phyloP scores from a whole-genome alignment of 2,797 vertebrate genomes.

The Peromyscus nudipes region DNA sequence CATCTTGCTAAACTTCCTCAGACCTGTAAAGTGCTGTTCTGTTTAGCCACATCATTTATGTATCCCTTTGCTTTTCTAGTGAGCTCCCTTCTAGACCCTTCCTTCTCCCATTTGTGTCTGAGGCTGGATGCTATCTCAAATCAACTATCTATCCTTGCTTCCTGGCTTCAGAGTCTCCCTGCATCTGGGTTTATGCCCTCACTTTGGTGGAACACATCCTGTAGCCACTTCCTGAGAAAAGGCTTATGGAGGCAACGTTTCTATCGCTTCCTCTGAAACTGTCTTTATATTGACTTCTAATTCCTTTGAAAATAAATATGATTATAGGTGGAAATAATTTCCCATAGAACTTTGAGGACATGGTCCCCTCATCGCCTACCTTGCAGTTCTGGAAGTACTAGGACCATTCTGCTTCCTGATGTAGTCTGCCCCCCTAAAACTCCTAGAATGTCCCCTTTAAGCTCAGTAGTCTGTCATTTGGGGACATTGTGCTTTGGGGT shows the following conservation, averaged over 20 bases:
- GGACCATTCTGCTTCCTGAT: background rate
- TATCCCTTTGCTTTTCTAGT: background rate
- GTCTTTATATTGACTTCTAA: background rate
- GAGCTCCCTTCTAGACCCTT: background rate
- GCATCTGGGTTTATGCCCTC: background rate
- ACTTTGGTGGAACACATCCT: background rate
- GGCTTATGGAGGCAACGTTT: background rate
- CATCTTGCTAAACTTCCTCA: background rate
- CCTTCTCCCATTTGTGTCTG: background rate
- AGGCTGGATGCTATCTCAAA: background rate
- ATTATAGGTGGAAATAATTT: background rate
- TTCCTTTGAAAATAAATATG: background rate
- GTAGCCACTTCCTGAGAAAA: constrained; percentile 40
- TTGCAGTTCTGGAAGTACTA: background rate
- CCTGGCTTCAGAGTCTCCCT: background rate
- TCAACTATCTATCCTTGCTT: background rate
- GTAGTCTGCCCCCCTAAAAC: background rate
- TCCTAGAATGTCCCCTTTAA: background rate
- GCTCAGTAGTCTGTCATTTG: background rate
- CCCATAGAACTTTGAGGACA: background rate
- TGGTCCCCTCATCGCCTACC: background rate
- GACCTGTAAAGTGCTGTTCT: constrained; percentile 12
- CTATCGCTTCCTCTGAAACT: background rate
- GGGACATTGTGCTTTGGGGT: background rate
- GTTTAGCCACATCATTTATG: background rate